These are phyloP conservation scores for Austrofundulus limnaeus DNA, from an alignment of 2,113 vertebrate species.

Conservation along the genomic window DNA sequence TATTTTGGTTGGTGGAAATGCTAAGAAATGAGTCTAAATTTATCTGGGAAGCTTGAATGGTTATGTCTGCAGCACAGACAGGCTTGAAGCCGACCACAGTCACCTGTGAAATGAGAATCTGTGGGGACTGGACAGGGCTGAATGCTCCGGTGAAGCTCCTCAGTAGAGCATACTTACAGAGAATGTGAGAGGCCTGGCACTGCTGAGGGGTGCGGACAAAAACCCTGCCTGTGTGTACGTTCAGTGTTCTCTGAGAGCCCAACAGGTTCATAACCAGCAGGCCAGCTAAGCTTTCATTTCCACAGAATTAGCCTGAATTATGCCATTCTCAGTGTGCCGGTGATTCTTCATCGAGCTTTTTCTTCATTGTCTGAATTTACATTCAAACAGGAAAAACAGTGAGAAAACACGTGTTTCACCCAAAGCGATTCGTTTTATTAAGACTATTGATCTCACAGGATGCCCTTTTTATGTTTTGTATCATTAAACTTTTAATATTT, in stretches of 20 bases:
- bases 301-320: slow-evolving; percentile 56
- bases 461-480: slow-evolving; percentile 75
- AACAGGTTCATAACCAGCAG: slow-evolving; percentile 58
- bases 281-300: slow-evolving; percentile 61
- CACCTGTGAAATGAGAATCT: slow-evolving; percentile 81
- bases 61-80: slow-evolving; percentile 66
- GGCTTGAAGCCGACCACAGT: slow-evolving; percentile 74
- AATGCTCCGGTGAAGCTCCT: slow-evolving; percentile 67
- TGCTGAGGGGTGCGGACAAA: slow-evolving; percentile 59
- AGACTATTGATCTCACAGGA: slow-evolving; percentile 54
- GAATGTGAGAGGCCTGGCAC: slow-evolving; percentile 69
- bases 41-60: slow-evolving; percentile 69
- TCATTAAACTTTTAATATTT: slow-evolving; percentile 77
- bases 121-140: slow-evolving; percentile 72
- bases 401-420: slow-evolving; percentile 41
- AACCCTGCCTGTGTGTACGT: slow-evolving; percentile 55
- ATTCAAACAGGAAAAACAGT: slow-evolving; percentile 33
- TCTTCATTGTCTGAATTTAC: slow-evolving; percentile 39
- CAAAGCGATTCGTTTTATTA: slow-evolving; percentile 58
- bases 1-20: slow-evolving; percentile 60
- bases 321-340: slow-evolving; percentile 36
- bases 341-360: slow-evolving; percentile 49
- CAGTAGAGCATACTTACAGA: slow-evolving; percentile 65
- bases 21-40: slow-evolving; percentile 69
- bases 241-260: slow-evolving; percentile 64